Base-by-base conservation (phyloP, 2,113 vertebrate species). In the Phyllopteryx taeniolatus region DNA sequence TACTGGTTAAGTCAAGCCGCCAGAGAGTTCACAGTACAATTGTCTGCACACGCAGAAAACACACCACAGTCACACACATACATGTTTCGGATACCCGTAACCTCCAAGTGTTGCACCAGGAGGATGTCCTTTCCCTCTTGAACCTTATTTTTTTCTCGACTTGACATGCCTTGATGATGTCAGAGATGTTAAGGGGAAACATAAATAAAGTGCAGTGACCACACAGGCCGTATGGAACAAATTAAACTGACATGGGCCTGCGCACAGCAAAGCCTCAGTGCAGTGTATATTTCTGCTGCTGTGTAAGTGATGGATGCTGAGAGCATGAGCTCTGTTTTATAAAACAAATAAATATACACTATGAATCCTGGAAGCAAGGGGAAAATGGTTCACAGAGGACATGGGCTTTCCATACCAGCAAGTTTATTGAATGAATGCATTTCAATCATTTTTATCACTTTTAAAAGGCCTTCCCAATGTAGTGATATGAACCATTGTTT, bases 121-220 rank as follows among this genome's bases (percentile, higher is more conserved):
- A 46, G 76, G 76, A 85, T 84, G 81, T 82, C 49, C 22, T 86
- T 86, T 85, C 72, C 56, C 66, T 72, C 73, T 76, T 65, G 83
- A 83, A 86, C 85, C 80, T 87, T 87, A 83, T 83, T 84, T 86
- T 27, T 86, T 84, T 81, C 81, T 83, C 81, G 74, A 71, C 77
- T 88, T 82, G 80, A 83, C 81, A 69, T 79, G 84, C 80, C 73
- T 80, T 81, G 74, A 80, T 90, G 88, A 88, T 87, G 86, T 90
- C 90, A 87, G 79, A 84, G 75, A 79, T 79, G 79, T 80, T 75
- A 71, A 85, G 82, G 80, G 87, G 82, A 85, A 89, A 86, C 84
- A 88, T 82, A 88, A 89, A 87, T 86, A 84, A 83, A 84, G 85
- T 86, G 85, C 54, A 83, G 83, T 20, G 75, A 86, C 87, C 82